phyloP scores from a whole-genome alignment of 2,113 vertebrate genomes.

The Cephalopterus ornatus region DNA sequence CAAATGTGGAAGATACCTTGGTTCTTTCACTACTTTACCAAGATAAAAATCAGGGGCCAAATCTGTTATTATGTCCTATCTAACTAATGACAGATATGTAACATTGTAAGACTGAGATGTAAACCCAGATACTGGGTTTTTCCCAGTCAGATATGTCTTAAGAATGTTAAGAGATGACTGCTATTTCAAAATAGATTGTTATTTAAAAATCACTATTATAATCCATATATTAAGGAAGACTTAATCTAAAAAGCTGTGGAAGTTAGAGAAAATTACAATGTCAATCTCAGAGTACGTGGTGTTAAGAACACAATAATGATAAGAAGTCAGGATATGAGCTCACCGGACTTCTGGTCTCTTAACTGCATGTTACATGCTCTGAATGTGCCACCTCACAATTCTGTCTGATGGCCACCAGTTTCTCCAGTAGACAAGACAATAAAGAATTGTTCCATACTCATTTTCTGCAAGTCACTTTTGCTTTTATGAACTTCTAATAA shows the following conservation, averaged over 20 bases:
- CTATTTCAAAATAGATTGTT: not conserved
- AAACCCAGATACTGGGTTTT: not conserved
- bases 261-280: not conserved
- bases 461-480: not conserved
- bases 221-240: not conserved
- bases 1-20: not conserved
- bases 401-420: not conserved
- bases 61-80: not conserved
- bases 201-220: not conserved
- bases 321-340: not conserved
- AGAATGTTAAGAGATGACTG: not conserved
- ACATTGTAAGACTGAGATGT: not conserved
- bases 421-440: not conserved
- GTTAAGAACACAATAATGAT: not conserved
- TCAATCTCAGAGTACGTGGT: not conserved
- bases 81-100: not conserved
- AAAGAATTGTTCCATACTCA: not conserved
- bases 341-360: not conserved
- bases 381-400: not conserved
- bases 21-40: not conserved
- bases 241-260: not conserved
- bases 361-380: not conserved
- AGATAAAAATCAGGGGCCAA: not conserved
- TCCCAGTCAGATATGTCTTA: not conserved
- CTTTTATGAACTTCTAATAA: not conserved